Base-by-base conservation (phyloP, 1,140 invertebrate species). In the Drosophila equinoxialis region DNA sequence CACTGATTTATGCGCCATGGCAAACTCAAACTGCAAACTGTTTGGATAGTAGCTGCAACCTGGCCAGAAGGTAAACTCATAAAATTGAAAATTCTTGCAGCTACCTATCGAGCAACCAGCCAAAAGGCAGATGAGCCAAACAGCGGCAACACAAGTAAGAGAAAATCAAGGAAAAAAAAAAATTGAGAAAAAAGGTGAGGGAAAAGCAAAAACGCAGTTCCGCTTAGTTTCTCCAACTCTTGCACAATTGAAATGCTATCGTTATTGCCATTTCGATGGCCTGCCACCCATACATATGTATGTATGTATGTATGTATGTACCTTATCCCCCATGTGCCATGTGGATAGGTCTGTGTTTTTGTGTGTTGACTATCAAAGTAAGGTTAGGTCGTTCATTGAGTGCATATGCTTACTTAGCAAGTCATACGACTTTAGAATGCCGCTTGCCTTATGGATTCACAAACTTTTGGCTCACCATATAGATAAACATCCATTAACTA, bases 81-180 rank as follows among this genome's bases (percentile, higher is more conserved):
- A 73, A 79, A 79, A 79, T 80, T 80, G 75, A 80, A 77, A 80
- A 77, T 78, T 77, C 74, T 76, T 79, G 77, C 73, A 76, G 73
- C 67, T 72, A 68, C 68, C 74, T 70, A 67, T 42, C 69, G 41
- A 68, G 55, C 67, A 74, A 68, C 45, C 45, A 72, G 68, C 67
- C 41, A 54, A 41, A 54, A 68, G 42, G 39, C 42, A 51, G 58
- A 73, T 68, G 65, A 67, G 66, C 13, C 14, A 10, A 20, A 20
- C 14, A 63, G 60, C 39, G 14, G 65, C 11, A 68, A 11, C 45
- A 69, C 59, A 55, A 60, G 41, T 35, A 69, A 59, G 6, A 20
- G 57, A 64, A 23, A 51, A 51, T 11, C 23, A 26, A 0, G 3
- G 23, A 26, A 26, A 51, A 23, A 11, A 51, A 23, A 23, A 11